A percentile compares a stretch with the other conserved stretches of the same genome.
phyloP scores from a whole-genome alignment of 2,113 vertebrate genomes.

The Callaeas wilsoni region DNA sequence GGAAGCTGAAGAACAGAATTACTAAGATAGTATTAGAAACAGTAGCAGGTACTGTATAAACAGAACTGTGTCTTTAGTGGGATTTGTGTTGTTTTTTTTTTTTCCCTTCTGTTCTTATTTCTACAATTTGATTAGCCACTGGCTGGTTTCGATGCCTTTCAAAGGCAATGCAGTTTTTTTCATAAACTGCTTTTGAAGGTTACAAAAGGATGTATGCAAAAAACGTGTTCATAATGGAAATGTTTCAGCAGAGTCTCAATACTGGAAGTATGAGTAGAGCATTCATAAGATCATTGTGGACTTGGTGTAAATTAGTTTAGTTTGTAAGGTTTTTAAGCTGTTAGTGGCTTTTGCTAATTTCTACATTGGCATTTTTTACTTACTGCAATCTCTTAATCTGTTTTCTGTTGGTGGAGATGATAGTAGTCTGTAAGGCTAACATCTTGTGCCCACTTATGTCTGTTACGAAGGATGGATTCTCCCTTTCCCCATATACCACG shows the following conservation, averaged over 20 bases:
- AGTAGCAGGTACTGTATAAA: not conserved
- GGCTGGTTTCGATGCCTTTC: not conserved
- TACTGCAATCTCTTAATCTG: not conserved
- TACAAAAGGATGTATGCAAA: not conserved
- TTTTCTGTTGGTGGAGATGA: not conserved
- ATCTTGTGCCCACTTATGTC: fast-evolving
- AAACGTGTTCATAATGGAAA: not conserved
- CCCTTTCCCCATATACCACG: fast-evolving
- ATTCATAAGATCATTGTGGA: not conserved
- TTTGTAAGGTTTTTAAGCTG: not conserved
- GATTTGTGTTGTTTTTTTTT: not conserved
- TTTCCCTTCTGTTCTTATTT: not conserved
- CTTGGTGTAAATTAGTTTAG: not conserved
- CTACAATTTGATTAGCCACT: not conserved
- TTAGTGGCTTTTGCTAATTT: not conserved
- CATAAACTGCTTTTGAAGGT: not conserved
- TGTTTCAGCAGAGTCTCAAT: not conserved
- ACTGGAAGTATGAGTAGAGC: not conserved
- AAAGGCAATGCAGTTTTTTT: not conserved
- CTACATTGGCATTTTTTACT: not conserved
- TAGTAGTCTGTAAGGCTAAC: not conserved
- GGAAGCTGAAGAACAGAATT: not conserved
- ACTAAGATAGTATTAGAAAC: not conserved
- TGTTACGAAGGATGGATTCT: not conserved
- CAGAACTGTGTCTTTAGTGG: not conserved